Evolutionary conservation across 2,797 vertebrate species (phyloP), one percentile per base, ranked within the genome.

Genomic region (Pangasius larnaudii): DNA sequence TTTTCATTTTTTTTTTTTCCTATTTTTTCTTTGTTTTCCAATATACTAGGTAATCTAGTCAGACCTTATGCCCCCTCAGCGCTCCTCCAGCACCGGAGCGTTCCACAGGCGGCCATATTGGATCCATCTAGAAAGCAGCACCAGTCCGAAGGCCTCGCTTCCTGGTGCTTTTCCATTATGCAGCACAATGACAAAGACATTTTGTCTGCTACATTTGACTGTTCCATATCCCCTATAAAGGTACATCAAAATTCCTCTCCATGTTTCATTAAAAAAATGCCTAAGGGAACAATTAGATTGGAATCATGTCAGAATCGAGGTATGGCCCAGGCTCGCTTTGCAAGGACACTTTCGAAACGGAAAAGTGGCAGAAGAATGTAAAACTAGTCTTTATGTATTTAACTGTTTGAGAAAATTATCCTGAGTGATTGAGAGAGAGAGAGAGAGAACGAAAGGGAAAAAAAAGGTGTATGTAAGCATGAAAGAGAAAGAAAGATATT

Each of bases 141-240:
- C 81, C 88, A 78, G 91, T 92, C 92, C 89, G 89, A 72, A 69
- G 61, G 58, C 71, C 84, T 88, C 90, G 89, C 91, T 92, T 92
- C 90, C 46, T 86, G 71, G 87, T 86, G 84, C 85, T 86, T 85
- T 88, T 78, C 46, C 75, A 77, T 71, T 51, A 27, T 14, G 30
- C 78, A 78, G 87, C 72, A 86, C 80, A 88, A 83, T 74, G 92
- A 92, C 92, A 93, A 93, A 90, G 92, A 92, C 92, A 89, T 89
- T 46, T 88, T 92, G 92, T 92, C 91, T 90, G 91, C 87, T 86
- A 82, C 13, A 16, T 74, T 85, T 61, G 72, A 79, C 85, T 82
- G 86, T 80, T 81, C 42, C 61, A 49, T 83, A 30, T 67, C 61
- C 61, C n/a, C 5, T 65, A 30, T 46, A 33, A 67, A 83, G 39